Conservation (phyloP, 2,888 invertebrate species). For the Drosophila atroscutellata region DNA sequence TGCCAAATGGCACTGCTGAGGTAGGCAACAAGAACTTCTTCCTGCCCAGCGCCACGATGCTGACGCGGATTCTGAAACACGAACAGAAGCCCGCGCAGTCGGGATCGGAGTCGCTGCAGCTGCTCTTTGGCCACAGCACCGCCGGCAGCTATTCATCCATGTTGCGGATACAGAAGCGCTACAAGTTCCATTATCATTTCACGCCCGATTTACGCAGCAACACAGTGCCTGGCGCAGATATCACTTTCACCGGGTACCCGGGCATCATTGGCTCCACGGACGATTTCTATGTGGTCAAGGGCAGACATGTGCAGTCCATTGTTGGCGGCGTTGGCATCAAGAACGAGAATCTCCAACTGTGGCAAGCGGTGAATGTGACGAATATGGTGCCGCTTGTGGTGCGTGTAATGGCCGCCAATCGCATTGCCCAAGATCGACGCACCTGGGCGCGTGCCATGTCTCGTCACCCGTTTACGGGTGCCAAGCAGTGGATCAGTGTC, state of each 20-base stretch:
- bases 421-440: conserved; percentile 89
- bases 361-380: conserved; percentile 88
- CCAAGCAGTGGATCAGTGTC: conserved; percentile 94
- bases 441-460: conserved; percentile 91
- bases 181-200: conserved; percentile 91
- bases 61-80: conserved; percentile 78
- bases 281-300: conserved; percentile 91
- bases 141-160: conserved; percentile 93
- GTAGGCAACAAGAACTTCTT: conserved; percentile 87
- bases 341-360: conserved; percentile 90
- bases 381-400: conserved; percentile 88
- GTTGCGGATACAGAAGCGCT: conserved; percentile 93
- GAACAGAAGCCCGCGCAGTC: conserved; percentile 61
- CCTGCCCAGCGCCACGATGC: conserved; percentile 86
- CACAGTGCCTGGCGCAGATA: conserved; percentile 88
- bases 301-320: conserved; percentile 87
- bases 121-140: conserved; percentile 92
- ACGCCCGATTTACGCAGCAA: conserved; percentile 85
- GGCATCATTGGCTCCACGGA: conserved; percentile 93
- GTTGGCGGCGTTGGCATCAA: conserved; percentile 92
- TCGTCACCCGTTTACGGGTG: conserved; percentile 91
- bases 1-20: conserved; percentile 58
- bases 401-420: conserved; percentile 93
- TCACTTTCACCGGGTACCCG: conserved; percentile 94
- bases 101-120: conserved; percentile 85